Conservation (phyloP, 2,797 vertebrate species). For the Chlorospingus semifuscus region DNA sequence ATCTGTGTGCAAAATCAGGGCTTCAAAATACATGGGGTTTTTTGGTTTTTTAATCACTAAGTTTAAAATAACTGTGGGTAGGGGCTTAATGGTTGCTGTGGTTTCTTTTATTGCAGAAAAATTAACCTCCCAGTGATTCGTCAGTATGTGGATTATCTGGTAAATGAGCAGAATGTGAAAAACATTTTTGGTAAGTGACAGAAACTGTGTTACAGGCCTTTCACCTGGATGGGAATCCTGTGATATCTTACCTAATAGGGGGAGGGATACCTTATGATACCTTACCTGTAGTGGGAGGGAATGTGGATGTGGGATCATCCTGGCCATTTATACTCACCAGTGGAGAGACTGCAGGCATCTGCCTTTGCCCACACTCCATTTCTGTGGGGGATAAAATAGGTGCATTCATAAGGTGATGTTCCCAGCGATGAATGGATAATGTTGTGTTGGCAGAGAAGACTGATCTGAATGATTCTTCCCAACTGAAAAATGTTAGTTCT, state of each 20-base stretch:
- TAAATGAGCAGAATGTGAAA: slow-evolving; percentile 82
- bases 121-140: slow-evolving; percentile 83
- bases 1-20: background rate
- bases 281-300: background rate
- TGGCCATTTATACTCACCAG: background rate
- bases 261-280: background rate
- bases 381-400: background rate
- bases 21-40: background rate
- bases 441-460: background rate
- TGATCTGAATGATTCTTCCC: background rate
- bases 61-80: background rate
- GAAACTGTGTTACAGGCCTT: background rate
- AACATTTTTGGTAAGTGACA: slow-evolving; percentile 89
- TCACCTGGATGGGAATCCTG: background rate
- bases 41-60: background rate
- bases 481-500: background rate
- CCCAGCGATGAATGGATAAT: background rate
- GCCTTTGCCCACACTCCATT: background rate
- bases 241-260: background rate
- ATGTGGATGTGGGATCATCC: background rate
- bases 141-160: slow-evolving; percentile 89
- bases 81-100: background rate
- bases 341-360: background rate
- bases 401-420: background rate
- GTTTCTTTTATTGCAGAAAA: slow-evolving; percentile 77